Base-by-base conservation (phyloP, 2,113 vertebrate genomes). In the Ellobius talpinus region DNA sequence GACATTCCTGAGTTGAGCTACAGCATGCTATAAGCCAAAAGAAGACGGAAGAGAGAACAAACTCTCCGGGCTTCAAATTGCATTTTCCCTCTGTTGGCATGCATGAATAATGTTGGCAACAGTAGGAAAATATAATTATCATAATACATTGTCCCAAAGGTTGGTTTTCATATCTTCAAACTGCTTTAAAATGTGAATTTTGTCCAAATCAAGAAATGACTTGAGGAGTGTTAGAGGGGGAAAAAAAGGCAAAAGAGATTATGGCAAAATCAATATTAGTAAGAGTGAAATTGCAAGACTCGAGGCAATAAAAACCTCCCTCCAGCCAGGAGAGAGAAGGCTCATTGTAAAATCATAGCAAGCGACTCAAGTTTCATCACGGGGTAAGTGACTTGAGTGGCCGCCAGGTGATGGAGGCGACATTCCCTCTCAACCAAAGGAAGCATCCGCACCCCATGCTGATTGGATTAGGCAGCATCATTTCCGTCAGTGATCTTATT, bases 191-290 rank as follows among this genome's bases (percentile, higher is more conserved):
- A 97, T 96, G 95, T 97, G 98, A 97, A 96, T 89, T 96, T 81
- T 93, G 86, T 93, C 96, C 97, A 97, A 97, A 97, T 97, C 97
- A 95, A 95, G 96, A 97, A 98, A 95, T 89, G 94, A 92, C 94
- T 96, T 79, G 87, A 90, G 91, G 97, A 96, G 76, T 3, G 1
- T 93, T 72, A 55, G 93, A n/a, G 7, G 23, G 7, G 26, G 26
- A 90, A 94, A 92, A 74, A 94, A 88, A 86, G 68, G 55, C 70
- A 87, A 95, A 87, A 95, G 96, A 97, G 95, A 97, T 78, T 96
- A 98, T 2, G 24, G 95, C 92, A 98, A 98, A 98, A 98, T 98
- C 98, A 98, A 97, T 97, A 97, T 97, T 98, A 98, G 97, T 95
- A 95, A 87, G 90, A 97, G 85, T 47, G 76, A 97, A 98, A 98